Conservation (phyloP, 2,888 invertebrate species). For the Lymantria dispar region DNA sequence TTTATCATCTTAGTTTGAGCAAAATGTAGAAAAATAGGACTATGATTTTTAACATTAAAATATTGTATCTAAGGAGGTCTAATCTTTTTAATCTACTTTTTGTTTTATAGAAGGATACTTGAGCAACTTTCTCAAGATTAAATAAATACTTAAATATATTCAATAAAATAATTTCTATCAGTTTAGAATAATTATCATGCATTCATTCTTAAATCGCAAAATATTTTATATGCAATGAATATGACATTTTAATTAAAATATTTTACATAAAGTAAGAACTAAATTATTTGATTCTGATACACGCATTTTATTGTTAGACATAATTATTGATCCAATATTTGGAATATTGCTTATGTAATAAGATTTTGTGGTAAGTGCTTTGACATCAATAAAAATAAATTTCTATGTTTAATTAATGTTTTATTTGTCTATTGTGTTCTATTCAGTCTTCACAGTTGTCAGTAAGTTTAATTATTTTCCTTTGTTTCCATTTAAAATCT, state of each 20-base stretch:
- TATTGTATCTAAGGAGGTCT: too few species aligned
- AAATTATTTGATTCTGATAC: slow-evolving; percentile 32
- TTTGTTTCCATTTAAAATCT: slow-evolving; percentile 45
- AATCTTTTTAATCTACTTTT: too few species aligned
- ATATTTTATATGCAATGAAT: background rate
- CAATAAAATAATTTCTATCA: background rate
- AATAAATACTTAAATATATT: too few species aligned
- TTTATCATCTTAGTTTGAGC: too few species aligned
- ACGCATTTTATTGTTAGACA: slow-evolving; percentile 25
- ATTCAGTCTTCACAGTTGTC: background rate
- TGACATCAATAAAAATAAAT: slow-evolving; percentile 37
- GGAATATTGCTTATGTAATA: background rate
- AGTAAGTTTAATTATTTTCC: slow-evolving; percentile 24
- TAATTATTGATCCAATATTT: slow-evolving; percentile 2
- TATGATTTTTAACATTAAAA: too few species aligned
- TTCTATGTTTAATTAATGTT: slow-evolving; percentile 19
- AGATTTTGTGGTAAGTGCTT: slow-evolving; percentile 28
- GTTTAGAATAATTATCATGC: background rate
- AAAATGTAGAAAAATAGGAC: too few species aligned
- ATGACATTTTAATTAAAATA: slow-evolving; percentile 2
- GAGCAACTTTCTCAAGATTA: too few species aligned
- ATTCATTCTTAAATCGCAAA: background rate
- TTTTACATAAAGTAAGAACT: slow-evolving; percentile 20
- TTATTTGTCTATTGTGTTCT: slow-evolving; percentile 21
- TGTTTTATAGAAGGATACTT: too few species aligned